Conservation (phyloP, 2,888 invertebrate genomes). For the Brachynemurus nebulosus region DNA sequence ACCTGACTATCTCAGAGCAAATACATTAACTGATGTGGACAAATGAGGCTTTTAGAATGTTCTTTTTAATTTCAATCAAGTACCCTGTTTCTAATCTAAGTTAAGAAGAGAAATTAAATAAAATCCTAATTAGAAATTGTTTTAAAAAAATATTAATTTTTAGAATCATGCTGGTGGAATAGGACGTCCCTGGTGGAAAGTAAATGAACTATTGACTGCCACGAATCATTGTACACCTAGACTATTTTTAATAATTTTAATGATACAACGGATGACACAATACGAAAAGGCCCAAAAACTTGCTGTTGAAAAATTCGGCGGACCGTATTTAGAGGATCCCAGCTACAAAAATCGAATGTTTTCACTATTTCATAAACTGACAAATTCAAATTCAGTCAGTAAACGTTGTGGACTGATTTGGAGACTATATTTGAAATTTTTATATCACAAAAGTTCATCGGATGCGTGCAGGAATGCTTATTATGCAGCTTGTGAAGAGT, state of each 20-base stretch:
- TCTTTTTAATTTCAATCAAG: too few species aligned
- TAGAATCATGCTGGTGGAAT: constrained; percentile 28
- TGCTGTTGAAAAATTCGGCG: not conserved
- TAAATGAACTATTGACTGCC: constrained; percentile 32
- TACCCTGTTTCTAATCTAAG: too few species aligned
- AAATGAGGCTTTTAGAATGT: too few species aligned
- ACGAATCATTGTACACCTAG: constrained; percentile 33
- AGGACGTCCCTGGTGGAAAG: constrained; percentile 38
- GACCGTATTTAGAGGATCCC: not conserved
- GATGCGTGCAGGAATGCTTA: constrained; percentile 31
- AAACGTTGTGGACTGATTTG: constrained; percentile 42
- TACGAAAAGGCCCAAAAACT: constrained; percentile 17
- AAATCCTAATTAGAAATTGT: too few species aligned
- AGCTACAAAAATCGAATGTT: constrained; percentile 21
- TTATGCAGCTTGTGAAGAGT: constrained; percentile 43
- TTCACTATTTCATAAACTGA: constrained; percentile 28
- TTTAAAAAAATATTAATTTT: too few species aligned
- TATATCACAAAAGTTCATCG: constrained; percentile 32
- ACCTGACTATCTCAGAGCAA: too few species aligned
- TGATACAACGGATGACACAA: constrained; percentile 25
- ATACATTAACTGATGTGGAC: too few species aligned
- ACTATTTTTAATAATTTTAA: constrained; percentile 33
- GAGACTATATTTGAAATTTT: constrained; percentile 46
- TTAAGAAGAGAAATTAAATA: too few species aligned
- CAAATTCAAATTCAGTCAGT: constrained; percentile 27